phyloP scores from a whole-genome alignment of 1,140 invertebrate species.

The Drosophila arawakana region DNA sequence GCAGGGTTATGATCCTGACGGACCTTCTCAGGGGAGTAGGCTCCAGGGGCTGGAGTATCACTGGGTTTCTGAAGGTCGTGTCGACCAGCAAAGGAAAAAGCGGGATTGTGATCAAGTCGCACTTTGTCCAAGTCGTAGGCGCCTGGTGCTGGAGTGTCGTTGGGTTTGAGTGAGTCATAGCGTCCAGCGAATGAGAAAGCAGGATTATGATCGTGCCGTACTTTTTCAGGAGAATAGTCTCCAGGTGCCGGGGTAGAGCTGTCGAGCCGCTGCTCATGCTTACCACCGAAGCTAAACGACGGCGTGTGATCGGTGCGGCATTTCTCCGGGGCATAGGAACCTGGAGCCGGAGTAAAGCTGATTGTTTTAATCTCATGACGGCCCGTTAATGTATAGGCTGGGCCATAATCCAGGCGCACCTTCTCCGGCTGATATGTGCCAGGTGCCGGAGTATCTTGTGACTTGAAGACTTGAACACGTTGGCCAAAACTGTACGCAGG shows the following conservation, averaged over 20 bases:
- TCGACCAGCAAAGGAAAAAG: constrained; percentile 86
- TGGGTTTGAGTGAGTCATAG: constrained; percentile 84
- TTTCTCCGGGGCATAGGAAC: constrained; percentile 87
- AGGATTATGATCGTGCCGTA: constrained; percentile 86
- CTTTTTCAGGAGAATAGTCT: constrained; percentile 90
- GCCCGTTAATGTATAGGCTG: constrained; percentile 86
- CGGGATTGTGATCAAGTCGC: constrained; percentile 86
- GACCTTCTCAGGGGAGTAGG: constrained; percentile 87
- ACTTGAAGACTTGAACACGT: constrained; percentile 85
- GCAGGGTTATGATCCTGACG: constrained; percentile 86
- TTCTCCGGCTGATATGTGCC: constrained; percentile 89
- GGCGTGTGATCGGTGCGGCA: constrained; percentile 86
- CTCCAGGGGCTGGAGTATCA: constrained; percentile 87
- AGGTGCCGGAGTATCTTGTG: constrained; percentile 87
- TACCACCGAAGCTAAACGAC: constrained; percentile 86
- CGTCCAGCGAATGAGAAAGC: constrained; percentile 86
- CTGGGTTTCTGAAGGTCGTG: constrained; percentile 84
- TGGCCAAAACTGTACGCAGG: constrained; percentile 86
- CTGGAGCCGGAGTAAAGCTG: constrained; percentile 87
- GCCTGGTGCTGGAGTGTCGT: constrained; percentile 86
- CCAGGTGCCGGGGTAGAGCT: constrained; percentile 92
- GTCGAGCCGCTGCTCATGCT: constrained; percentile 86
- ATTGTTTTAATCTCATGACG: constrained; percentile 85
- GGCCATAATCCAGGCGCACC: constrained; percentile 86
- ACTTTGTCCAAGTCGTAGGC: constrained; percentile 87